Percentiles rank a stretch among this genome's conserved stretches.
Evolutionary conservation across 2,888 invertebrate species (phyloP).

Genomic region (Liodrosophila aerea): DNA sequence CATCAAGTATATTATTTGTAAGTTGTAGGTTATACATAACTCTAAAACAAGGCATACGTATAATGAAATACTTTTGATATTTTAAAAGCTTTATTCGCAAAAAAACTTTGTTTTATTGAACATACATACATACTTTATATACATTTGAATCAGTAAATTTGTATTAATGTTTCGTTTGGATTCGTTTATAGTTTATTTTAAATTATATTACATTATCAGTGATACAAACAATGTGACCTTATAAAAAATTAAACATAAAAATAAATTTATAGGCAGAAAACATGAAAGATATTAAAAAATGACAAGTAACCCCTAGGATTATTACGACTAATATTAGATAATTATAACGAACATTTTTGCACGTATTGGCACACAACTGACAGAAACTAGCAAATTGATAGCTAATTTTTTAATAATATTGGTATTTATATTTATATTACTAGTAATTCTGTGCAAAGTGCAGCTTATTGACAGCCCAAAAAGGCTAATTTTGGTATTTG

Average conservation of each 20-base stretch:
- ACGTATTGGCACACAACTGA: conserved; percentile 62
- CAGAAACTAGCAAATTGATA: conserved; percentile 53
- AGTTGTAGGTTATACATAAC: not conserved
- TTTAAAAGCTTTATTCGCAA: conserved; percentile 63
- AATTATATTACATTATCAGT: conserved; percentile 77
- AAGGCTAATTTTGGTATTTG: not conserved
- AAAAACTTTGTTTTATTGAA: conserved; percentile 21
- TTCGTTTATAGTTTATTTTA: conserved; percentile 41
- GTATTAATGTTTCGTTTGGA: conserved; percentile 8
- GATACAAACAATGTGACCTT: conserved; percentile 83
- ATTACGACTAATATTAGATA: conserved; percentile 30
- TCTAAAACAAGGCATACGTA: conserved; percentile 35
- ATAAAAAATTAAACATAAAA: conserved; percentile 49
- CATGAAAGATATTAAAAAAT: conserved; percentile 24
- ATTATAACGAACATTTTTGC: conserved; percentile 60
- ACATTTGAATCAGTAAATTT: conserved; percentile 30
- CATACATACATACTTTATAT: conserved; percentile 1
- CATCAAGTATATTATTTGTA: conserved; percentile 39
- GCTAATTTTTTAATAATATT: conserved; percentile 56
- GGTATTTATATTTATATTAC: conserved; percentile 16
- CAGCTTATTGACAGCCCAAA: conserved; percentile 26
- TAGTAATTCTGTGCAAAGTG: conserved; percentile 26
- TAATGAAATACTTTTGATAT: conserved; percentile 17
- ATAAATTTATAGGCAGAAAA: conserved; percentile 56
- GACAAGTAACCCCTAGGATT: conserved; percentile 33